Conservation (phyloP, 1,140 invertebrate species). For the Kradibia gibbosae region DNA sequence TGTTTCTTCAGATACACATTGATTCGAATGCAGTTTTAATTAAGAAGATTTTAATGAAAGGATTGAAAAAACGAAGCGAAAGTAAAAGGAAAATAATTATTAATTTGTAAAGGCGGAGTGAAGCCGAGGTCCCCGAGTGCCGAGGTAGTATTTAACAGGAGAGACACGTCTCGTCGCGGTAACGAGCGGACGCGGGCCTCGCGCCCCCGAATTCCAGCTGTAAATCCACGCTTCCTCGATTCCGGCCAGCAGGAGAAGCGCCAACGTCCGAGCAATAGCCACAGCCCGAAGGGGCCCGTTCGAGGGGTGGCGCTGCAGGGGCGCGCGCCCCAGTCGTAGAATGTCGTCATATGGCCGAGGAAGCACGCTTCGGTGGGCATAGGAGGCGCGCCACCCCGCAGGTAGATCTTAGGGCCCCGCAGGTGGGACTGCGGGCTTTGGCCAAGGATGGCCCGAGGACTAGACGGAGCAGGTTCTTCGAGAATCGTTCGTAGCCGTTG, state of each 20-base stretch:
- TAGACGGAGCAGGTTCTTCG: constrained; percentile 38
- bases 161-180: too few relatives aligned
- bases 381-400: constrained; percentile 63
- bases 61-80: too few relatives aligned
- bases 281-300: background rate
- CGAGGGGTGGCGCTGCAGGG: constrained; percentile 1
- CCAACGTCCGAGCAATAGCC: background rate
- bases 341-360: constrained; percentile 64
- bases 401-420: constrained; percentile 65
- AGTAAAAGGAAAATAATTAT: too few relatives aligned
- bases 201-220: background rate
- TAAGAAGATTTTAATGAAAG: too few relatives aligned
- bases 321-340: background rate
- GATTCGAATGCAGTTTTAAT: too few relatives aligned
- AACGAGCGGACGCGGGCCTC: background rate
- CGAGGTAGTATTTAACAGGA: too few relatives aligned
- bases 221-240: background rate
- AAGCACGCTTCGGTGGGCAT: constrained; percentile 61
- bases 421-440: constrained; percentile 57
- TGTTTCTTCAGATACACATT: too few relatives aligned
- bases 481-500: constrained; percentile 32
- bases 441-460: background rate
- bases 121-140: too few relatives aligned
- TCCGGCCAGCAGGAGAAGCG: background rate
- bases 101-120: too few relatives aligned